These are phyloP conservation scores for Austrolebias charrua DNA, from an alignment of 2,797 vertebrate genomes.

Conservation along the genomic window DNA sequence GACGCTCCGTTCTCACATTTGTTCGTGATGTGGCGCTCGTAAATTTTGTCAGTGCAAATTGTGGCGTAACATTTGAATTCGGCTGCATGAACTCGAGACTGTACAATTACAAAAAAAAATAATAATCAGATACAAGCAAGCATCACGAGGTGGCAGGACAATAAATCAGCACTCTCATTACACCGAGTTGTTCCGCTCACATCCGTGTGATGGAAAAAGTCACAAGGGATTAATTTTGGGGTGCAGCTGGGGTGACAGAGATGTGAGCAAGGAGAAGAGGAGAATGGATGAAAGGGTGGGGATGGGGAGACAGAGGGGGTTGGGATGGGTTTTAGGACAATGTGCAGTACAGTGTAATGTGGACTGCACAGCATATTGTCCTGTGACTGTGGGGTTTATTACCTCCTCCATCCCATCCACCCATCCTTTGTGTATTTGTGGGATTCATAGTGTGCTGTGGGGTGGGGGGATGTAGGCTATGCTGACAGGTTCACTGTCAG, in stretches of 20 bases:
- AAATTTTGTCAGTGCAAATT: neutral
- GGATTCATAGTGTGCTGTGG: conserved; percentile 38
- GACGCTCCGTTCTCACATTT: conserved; percentile 43
- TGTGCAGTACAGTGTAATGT: conserved; percentile 50
- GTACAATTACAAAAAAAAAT: conserved; percentile 7
- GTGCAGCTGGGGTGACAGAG: conserved; percentile 45
- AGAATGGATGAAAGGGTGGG: conserved; percentile 23
- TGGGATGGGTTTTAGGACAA: conserved; percentile 41
- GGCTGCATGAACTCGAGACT: neutral
- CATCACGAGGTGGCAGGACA: conserved; percentile 2
- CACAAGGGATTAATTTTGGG: conserved; percentile 60
- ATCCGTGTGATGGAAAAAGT: conserved; percentile 40
- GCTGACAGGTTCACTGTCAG: conserved; percentile 73
- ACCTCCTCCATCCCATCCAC: conserved; percentile 36
- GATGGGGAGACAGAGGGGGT: conserved; percentile 26
- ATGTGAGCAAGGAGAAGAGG: conserved; percentile 21
- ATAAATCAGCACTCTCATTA: conserved; percentile 28
- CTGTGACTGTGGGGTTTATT: conserved; percentile 56
- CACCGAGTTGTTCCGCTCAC: conserved; percentile 36
- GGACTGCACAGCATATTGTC: conserved; percentile 42
- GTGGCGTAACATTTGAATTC: neutral
- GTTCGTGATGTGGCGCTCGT: conserved; percentile 5
- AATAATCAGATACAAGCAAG: neutral
- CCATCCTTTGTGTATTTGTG: conserved; percentile 47
- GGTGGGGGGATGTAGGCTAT: conserved; percentile 30